Evolutionary conservation across 2,113 vertebrate species (phyloP), one percentile per base, ranked within the genome.

Genomic region (Salvelinus sp.): DNA sequence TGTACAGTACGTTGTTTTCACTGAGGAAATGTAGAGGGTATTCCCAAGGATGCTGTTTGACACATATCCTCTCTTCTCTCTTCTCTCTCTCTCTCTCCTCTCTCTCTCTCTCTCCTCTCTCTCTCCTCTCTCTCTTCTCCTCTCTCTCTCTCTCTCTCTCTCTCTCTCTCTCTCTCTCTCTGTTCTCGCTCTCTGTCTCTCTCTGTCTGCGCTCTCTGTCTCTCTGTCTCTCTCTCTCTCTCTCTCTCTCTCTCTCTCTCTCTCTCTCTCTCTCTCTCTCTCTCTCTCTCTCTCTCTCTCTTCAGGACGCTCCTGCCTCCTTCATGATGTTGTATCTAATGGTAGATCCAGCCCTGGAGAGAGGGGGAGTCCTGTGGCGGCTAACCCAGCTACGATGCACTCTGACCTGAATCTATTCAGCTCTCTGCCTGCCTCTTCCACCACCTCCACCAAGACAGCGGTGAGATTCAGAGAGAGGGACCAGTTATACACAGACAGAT

Each of bases 371-470:
- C 83, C 87, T n/a, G 83, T 66, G 10, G 75, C 69, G 64, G 76
- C 80, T 70, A 79, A 86, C 87, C 93, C 47, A 92, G 90, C 88
- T 89, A 91, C 77, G 92, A 79, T 95, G 27, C 94, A 94, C 85
- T 94, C 95, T 77, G 95, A 95, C 38, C 91, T 98, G 66, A 96
- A 98, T 80, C 95, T 97, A 28, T 97, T 99, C 54, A 94, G 91
- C 5, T 93, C 96, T 0, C 69, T 95, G 79, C 91, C 92, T 72
- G 72, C 84, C 44, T 70, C 87, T 67, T 83, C 70, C 54, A 71
- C 81, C 69, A 89, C 90, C 73, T 90, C 86, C 70, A 54, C 80
- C 69, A 89, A 86, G 74, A 87, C 79, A 77, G 91, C 81, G 72
- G 93, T 94, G 90, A 69, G 50, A 54, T 54, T 16, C 38, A 44